Percentiles rank a stretch among this genome's conserved stretches.
Evolutionary conservation across 2,113 vertebrate genomes (phyloP).

Genomic region (Caranx ignobilis): DNA sequence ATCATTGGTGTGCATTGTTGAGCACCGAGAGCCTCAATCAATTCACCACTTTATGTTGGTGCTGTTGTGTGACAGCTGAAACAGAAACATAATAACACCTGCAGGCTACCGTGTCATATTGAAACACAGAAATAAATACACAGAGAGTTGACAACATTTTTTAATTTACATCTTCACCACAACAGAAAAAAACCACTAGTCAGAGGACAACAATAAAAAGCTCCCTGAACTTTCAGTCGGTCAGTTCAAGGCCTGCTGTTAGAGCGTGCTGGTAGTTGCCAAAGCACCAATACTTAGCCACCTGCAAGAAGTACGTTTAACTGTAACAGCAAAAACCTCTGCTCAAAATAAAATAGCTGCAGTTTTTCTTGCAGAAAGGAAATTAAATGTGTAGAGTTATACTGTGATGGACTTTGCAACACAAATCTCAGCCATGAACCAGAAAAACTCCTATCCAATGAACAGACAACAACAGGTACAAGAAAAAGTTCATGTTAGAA

Average conservation of each 20-base stretch:
- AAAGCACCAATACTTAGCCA: not conserved
- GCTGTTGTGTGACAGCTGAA: constrained; percentile 27
- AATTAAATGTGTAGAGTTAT: too few species aligned
- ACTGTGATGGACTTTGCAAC: too few species aligned
- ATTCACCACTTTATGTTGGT: not conserved
- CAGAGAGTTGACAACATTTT: constrained; percentile 1
- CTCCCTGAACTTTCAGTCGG: not conserved
- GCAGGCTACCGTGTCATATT: constrained; percentile 17
- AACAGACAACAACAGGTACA: not conserved
- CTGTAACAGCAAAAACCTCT: too few species aligned
- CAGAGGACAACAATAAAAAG: not conserved
- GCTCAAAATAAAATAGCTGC: not conserved
- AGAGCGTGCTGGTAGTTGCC: not conserved
- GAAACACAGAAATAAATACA: constrained; percentile 21
- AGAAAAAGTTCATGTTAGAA: not conserved
- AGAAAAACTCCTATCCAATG: not conserved
- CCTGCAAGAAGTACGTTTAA: not conserved
- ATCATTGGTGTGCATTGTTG: not conserved
- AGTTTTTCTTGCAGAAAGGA: not conserved
- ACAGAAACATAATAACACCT: constrained; percentile 36
- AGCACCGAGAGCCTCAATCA: not conserved
- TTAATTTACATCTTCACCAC: not conserved
- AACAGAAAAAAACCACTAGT: not conserved
- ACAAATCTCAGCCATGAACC: not conserved
- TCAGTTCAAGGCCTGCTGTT: not conserved